These are phyloP conservation scores for Porites rus DNA, from an alignment of 92 coral and sea anemone species.

Conservation along the genomic window DNA sequence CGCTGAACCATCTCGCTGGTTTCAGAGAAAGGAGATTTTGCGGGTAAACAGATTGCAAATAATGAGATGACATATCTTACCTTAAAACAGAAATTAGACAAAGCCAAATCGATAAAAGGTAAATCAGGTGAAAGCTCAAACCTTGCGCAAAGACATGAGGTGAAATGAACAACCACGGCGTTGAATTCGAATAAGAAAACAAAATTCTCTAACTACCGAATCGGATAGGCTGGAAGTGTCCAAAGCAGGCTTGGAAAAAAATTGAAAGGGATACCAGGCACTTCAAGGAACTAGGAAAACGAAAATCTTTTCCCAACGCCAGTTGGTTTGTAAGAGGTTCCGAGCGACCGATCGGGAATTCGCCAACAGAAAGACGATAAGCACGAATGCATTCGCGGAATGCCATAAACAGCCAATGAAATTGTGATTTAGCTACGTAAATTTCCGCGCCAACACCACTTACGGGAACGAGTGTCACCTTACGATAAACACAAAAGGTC, in stretches of 20 bases:
- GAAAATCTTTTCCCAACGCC: background rate
- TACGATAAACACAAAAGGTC: constrained; percentile 13
- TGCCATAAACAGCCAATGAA: constrained; percentile 75
- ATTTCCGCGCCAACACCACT: constrained; percentile 83
- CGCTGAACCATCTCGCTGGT: too few species aligned
- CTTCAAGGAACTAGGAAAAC: background rate
- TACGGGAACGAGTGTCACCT: constrained; percentile 39
- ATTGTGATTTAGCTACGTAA: constrained; percentile 39
- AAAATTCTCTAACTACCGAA: too few species aligned
- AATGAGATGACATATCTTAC: background rate
- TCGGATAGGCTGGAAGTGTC: background rate
- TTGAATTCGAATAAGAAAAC: too few species aligned
- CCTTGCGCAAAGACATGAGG: constrained; percentile 8
- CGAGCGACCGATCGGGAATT: constrained; percentile 1
- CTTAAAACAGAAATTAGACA: background rate
- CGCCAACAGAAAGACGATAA: constrained; percentile 88
- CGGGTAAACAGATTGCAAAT: too few species aligned
- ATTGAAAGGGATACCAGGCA: background rate
- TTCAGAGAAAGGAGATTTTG: too few species aligned
- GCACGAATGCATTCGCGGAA: constrained; percentile 73
- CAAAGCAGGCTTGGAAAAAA: background rate
- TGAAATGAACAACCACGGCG: constrained; percentile 7
- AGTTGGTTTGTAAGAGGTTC: too few species aligned
- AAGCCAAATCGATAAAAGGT: background rate
- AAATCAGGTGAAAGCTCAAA: constrained; percentile 3